These are phyloP conservation scores for Charanyca ferruginea DNA, from an alignment of 2,888 invertebrate genomes.

Conservation along the genomic window DNA sequence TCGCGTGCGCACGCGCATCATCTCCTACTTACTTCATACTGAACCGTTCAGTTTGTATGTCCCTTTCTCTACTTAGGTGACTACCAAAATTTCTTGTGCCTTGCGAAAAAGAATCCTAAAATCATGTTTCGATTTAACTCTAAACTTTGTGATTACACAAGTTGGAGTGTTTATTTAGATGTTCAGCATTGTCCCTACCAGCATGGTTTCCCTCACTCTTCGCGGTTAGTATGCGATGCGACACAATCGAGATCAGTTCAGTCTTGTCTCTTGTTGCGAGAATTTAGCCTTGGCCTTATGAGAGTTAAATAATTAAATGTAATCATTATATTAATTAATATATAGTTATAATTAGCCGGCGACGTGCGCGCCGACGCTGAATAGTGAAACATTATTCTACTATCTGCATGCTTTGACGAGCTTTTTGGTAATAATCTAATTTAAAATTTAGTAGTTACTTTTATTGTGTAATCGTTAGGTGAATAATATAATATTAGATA, in stretches of 20 bases:
- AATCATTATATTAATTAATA: slow-evolving; percentile 85
- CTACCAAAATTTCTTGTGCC: slow-evolving; percentile 88
- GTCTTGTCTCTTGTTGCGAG: slow-evolving; percentile 90
- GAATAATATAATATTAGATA: slow-evolving; percentile 87
- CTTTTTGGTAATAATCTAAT: slow-evolving; percentile 91
- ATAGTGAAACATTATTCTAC: slow-evolving; percentile 89
- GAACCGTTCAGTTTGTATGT: slow-evolving; percentile 53
- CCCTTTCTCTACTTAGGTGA: slow-evolving; percentile 71
- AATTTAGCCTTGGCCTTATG: slow-evolving; percentile 92
- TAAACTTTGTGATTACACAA: slow-evolving; percentile 69
- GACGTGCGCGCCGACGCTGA: slow-evolving; percentile 86
- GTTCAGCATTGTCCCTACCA: slow-evolving; percentile 64
- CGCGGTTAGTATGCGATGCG: slow-evolving; percentile 81
- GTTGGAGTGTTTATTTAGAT: slow-evolving; percentile 65
- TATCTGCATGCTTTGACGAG: slow-evolving; percentile 91
- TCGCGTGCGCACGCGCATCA: slow-evolving; percentile 60
- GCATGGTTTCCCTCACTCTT: slow-evolving; percentile 67
- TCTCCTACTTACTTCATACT: slow-evolving; percentile 30
- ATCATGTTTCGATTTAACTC: slow-evolving; percentile 71
- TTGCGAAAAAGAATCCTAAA: slow-evolving; percentile 78
- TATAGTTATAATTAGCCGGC: slow-evolving; percentile 83
- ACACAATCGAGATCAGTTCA: slow-evolving; percentile 83
- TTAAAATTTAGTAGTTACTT: slow-evolving; percentile 90
- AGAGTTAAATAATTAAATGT: slow-evolving; percentile 89
- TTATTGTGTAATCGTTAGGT: slow-evolving; percentile 90